Percentiles rank a stretch among this genome's conserved stretches.
Evolutionary conservation across 2,888 invertebrate species (phyloP).

Genomic region (Blera fallax): DNA sequence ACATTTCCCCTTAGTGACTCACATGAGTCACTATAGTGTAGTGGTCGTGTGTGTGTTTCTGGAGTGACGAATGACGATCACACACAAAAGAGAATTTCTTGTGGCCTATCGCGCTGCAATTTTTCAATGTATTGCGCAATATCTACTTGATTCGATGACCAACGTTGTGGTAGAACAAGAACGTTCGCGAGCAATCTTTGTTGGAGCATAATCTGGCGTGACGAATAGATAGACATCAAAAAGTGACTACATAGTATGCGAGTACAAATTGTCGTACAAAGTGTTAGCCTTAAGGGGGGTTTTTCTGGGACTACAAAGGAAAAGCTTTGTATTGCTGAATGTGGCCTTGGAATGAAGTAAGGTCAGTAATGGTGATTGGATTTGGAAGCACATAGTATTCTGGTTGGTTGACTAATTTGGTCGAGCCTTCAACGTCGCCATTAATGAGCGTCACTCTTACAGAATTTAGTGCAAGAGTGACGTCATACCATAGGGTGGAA

Average conservation of each 20-base stretch:
- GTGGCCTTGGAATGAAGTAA: conserved; percentile 8
- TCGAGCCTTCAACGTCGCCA: neutral
- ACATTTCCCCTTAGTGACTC: conserved; percentile 51
- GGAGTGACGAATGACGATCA: conserved; percentile 56
- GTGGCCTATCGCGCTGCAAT: conserved; percentile 14
- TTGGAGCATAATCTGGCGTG: conserved; percentile 24
- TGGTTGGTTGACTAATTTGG: neutral
- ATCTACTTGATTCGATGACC: neutral
- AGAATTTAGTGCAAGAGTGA: too few species aligned
- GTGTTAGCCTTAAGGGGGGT: neutral
- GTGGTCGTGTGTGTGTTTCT: conserved; percentile 1
- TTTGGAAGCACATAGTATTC: neutral
- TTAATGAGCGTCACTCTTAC: neutral
- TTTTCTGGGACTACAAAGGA: neutral
- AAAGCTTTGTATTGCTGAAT: neutral
- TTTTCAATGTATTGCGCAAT: conserved; percentile 53
- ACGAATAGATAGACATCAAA: conserved; percentile 13
- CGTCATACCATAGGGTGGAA: too few species aligned
- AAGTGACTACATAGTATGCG: neutral
- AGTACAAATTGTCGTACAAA: neutral
- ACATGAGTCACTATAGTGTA: conserved; percentile 28
- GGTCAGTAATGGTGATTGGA: neutral
- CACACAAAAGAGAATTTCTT: conserved; percentile 28
- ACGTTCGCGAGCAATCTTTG: conserved; percentile 14
- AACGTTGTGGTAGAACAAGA: neutral